Conservation (phyloP, 2,888 invertebrate genomes). For the Hirudinaria manillensis region DNA sequence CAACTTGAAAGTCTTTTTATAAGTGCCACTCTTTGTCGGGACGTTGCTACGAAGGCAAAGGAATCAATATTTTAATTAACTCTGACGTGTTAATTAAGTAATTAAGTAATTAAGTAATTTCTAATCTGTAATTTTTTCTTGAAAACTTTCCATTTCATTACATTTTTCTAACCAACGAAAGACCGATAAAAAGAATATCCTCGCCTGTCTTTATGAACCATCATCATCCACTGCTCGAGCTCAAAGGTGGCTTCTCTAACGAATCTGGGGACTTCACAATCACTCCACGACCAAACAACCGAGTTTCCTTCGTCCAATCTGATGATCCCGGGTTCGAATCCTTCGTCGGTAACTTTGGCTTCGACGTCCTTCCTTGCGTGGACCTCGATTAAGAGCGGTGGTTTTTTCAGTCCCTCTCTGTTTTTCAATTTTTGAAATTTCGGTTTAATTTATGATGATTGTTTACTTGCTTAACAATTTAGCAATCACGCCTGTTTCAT, state of each 20-base stretch:
- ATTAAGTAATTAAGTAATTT: background rate
- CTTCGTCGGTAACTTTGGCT: conserved; percentile 49
- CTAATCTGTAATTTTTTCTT: background rate
- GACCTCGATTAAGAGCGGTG: conserved; percentile 50
- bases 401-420: conserved; percentile 49
- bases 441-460: background rate
- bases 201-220: conserved; percentile 19
- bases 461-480: too few relatives aligned
- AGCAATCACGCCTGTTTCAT: too few relatives aligned
- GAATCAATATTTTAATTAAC: conserved; percentile 7
- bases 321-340: conserved; percentile 51
- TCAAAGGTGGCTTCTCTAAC: conserved; percentile 35
- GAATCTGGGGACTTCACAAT: conserved; percentile 41
- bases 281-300: conserved; percentile 51
- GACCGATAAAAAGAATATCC: background rate
- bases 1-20: conserved; percentile 49
- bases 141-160: background rate
- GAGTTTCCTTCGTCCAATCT: conserved; percentile 50
- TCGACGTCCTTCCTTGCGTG: conserved; percentile 45
- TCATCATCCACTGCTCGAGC: background rate
- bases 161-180: background rate
- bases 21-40: conserved; percentile 49
- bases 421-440: background rate
- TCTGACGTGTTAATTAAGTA: background rate
- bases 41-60: conserved; percentile 42